Conservation (phyloP, 2,888 invertebrate species). For the Stenchaetothrips biformis region DNA sequence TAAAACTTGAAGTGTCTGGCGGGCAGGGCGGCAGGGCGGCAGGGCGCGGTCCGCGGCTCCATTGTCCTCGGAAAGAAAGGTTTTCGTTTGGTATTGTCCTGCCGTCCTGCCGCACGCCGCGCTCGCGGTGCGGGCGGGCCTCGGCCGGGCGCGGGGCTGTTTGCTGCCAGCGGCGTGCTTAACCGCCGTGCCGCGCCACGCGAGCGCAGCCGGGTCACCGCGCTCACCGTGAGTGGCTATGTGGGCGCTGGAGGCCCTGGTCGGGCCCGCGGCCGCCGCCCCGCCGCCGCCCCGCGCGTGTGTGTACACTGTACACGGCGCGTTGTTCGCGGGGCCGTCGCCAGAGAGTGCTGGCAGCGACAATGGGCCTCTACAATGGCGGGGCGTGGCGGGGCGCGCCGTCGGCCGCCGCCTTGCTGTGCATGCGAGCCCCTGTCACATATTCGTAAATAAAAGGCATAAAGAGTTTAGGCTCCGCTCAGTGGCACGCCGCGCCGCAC, state of each 20-base stretch:
- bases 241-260: neutral
- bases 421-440: neutral
- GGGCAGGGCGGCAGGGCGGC: no score
- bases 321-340: no score
- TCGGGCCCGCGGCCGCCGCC: neutral
- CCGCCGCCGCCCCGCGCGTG: no score
- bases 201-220: no score
- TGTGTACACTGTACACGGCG: no score
- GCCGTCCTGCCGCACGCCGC: neutral
- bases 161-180: no score
- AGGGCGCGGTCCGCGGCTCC: no score
- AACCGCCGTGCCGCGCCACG: no score
- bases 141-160: neutral
- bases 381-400: neutral
- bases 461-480: constrained; percentile 7
- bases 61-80: no score
- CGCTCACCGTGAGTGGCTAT: neutral
- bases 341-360: neutral
- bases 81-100: no score
- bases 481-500: neutral
- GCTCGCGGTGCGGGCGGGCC: neutral
- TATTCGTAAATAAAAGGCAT: constrained; percentile 25
- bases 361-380: constrained; percentile 15
- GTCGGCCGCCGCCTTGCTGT: neutral
- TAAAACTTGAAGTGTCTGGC: no score